A percentile compares a stretch with the other conserved stretches of the same genome.
Conservation (phyloP, 2,113 vertebrate genomes). For the Brachypodius melanocephalos region DNA sequence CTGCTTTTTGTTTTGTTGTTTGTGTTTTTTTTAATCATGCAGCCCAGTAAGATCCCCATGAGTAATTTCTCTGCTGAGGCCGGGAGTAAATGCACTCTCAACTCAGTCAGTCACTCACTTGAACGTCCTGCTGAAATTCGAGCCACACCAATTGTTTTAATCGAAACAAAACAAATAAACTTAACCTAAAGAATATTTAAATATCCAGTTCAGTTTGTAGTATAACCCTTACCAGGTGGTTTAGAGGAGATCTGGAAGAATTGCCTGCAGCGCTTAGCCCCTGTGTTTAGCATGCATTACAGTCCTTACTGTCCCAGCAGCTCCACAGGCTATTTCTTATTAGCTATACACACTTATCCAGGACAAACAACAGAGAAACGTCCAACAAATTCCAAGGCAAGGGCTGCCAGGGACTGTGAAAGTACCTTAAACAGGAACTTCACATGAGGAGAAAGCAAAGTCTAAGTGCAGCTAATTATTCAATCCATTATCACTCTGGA, state of each 20-base stretch:
- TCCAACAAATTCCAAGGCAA: background rate
- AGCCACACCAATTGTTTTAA: slow-evolving; percentile 73
- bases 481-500: slow-evolving; percentile 33
- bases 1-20: background rate
- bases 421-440: background rate
- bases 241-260: slow-evolving; percentile 77
- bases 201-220: slow-evolving; percentile 69
- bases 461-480: background rate
- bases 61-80: slow-evolving; percentile 67
- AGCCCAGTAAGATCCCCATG: slow-evolving; percentile 70
- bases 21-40: slow-evolving; percentile 67
- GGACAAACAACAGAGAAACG: background rate
- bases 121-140: slow-evolving; percentile 74
- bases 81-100: slow-evolving; percentile 66
- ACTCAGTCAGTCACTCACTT: slow-evolving; percentile 69
- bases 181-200: slow-evolving; percentile 67
- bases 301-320: slow-evolving; percentile 63
- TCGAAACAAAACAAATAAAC: slow-evolving; percentile 68
- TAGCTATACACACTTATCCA: background rate
- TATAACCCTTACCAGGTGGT: slow-evolving; percentile 69
- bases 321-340: background rate
- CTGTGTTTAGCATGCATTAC: slow-evolving; percentile 74
- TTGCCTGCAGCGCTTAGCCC: slow-evolving; percentile 66
- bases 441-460: background rate
- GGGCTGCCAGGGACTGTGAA: background rate